Evolutionary conservation across 2,113 vertebrate species (phyloP).

Genomic region (Heterochromis multidens): DNA sequence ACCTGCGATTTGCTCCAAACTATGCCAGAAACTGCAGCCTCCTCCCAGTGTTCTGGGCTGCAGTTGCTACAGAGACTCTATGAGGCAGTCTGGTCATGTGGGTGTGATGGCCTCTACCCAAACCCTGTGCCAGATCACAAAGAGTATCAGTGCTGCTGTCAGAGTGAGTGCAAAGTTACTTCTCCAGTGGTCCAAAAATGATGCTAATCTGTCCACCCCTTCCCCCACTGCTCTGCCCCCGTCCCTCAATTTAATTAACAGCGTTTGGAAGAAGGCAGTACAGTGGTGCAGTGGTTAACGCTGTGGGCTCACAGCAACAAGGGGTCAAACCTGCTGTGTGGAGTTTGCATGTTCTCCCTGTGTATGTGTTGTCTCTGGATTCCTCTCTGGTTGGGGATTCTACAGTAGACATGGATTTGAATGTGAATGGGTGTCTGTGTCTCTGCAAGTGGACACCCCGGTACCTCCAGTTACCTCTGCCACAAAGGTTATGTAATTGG

Average conservation of each 20-base stretch:
- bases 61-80: conserved; percentile 16
- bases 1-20: not conserved
- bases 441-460: not conserved
- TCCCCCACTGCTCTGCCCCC: not conserved
- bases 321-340: not conserved
- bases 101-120: not conserved
- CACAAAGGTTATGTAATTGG: not conserved
- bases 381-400: not conserved
- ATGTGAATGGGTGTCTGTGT: not conserved
- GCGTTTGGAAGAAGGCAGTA: not conserved
- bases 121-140: not conserved
- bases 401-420: not conserved
- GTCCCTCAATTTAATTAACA: not conserved
- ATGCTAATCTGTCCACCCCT: not conserved
- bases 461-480: not conserved
- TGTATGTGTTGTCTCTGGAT: not conserved
- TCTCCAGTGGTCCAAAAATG: not conserved
- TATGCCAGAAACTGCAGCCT: not conserved
- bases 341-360: no score
- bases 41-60: not conserved
- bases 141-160: not conserved
- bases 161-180: not conserved
- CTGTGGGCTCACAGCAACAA: not conserved
- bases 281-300: not conserved
- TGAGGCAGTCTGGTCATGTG: conserved; percentile 11